These are phyloP conservation scores for Spisula solida DNA, from an alignment of 2,888 invertebrate species.

Conservation along the genomic window DNA sequence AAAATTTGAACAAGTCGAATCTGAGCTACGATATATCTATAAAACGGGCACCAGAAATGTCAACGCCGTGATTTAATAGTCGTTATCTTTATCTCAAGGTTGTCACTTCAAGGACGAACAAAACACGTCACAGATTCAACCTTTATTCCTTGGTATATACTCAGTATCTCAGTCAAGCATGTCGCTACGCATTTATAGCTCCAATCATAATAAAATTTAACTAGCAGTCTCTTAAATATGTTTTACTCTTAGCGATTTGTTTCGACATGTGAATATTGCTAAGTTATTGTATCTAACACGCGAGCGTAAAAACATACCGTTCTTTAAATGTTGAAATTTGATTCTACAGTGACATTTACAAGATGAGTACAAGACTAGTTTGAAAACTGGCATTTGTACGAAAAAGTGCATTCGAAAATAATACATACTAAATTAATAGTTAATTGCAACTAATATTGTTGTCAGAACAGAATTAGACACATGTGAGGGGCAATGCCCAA, in stretches of 20 bases:
- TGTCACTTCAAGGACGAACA: neutral
- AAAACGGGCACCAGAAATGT: too few relatives aligned
- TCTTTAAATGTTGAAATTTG: neutral
- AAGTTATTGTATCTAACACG: neutral
- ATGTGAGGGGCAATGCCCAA: too few relatives aligned
- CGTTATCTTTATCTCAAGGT: too few relatives aligned
- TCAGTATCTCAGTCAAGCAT: neutral
- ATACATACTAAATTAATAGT: too few relatives aligned
- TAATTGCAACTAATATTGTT: too few relatives aligned
- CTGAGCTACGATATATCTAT: too few relatives aligned
- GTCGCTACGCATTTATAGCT: neutral
- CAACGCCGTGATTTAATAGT: too few relatives aligned
- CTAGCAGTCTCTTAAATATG: neutral
- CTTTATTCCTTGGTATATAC: neutral
- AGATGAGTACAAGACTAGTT: too few relatives aligned
- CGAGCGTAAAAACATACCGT: neutral
- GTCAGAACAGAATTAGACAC: too few relatives aligned
- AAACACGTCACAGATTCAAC: neutral
- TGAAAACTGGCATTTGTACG: too few relatives aligned
- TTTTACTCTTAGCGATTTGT: neutral
- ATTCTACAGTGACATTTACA: neutral
- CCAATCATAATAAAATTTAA: neutral
- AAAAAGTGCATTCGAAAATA: too few relatives aligned
- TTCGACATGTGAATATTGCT: neutral
- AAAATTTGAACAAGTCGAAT: too few relatives aligned